A percentile compares a stretch with the other conserved stretches of the same genome.
These are phyloP conservation scores for Lophura nycthemera DNA, from an alignment of 2,113 vertebrate species.

Conservation along the genomic window DNA sequence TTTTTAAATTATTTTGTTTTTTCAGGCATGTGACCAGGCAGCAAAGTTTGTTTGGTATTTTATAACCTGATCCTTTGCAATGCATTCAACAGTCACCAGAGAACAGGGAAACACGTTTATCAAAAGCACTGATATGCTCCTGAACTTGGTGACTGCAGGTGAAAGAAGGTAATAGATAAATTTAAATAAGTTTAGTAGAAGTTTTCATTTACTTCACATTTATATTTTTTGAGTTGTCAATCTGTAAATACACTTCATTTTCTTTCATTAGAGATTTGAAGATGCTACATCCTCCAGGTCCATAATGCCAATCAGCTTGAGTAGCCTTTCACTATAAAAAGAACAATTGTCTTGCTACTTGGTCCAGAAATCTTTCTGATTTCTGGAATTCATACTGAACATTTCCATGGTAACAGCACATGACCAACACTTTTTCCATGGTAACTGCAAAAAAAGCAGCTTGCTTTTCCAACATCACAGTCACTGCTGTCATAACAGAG, in stretches of 20 bases:
- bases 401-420: slow-evolving; percentile 62
- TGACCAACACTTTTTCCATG: slow-evolving; percentile 47
- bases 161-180: neutral
- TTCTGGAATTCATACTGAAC: slow-evolving; percentile 22
- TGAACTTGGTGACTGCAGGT: neutral
- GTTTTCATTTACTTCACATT: neutral
- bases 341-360: slow-evolving; percentile 30
- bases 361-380: slow-evolving; percentile 63
- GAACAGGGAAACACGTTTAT: neutral
- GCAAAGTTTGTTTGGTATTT: neutral
- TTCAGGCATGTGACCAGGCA: neutral
- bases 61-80: neutral
- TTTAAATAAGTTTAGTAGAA: neutral
- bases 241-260: neutral
- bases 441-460: slow-evolving; percentile 39
- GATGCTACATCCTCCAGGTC: neutral
- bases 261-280: neutral
- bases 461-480: slow-evolving; percentile 5
- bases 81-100: neutral
- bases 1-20: neutral
- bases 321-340: slow-evolving; percentile 16
- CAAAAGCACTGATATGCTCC: neutral
- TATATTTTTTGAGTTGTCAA: neutral
- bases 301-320: neutral
- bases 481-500: slow-evolving; percentile 61